Evolutionary conservation across 2,113 vertebrate species (phyloP).

Genomic region (Osmerus mordax): DNA sequence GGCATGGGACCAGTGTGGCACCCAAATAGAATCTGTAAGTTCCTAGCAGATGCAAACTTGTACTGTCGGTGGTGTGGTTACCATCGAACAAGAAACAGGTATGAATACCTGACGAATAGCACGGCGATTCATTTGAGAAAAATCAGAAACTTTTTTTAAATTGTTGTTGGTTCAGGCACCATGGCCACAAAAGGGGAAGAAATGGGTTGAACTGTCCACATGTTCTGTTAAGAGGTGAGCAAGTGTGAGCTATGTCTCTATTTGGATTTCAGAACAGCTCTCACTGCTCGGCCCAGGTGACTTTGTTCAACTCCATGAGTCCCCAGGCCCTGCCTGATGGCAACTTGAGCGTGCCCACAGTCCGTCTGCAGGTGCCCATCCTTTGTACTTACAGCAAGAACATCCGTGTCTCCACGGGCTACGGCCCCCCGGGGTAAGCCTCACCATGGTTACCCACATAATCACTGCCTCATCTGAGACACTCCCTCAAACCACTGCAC

Average conservation of each 20-base stretch:
- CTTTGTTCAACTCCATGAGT: conserved; percentile 63
- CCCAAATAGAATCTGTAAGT: conserved; percentile 71
- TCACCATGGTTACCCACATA: neutral
- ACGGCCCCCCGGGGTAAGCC: conserved; percentile 71
- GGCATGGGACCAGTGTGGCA: conserved; percentile 75
- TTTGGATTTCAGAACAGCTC: conserved; percentile 77
- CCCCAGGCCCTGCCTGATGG: conserved; percentile 18
- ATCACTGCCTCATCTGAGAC: neutral
- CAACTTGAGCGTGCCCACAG: conserved; percentile 48
- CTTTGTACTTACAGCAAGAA: conserved; percentile 76
- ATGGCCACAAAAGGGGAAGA: too few species aligned
- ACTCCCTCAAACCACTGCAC: neutral
- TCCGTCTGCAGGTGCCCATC: conserved; percentile 66
- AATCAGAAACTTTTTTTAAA: too few species aligned
- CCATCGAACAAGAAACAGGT: too few species aligned
- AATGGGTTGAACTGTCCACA: neutral
- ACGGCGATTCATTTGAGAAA: too few species aligned
- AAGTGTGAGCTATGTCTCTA: neutral
- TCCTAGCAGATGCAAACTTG: neutral
- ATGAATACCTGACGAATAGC: too few species aligned
- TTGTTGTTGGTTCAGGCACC: too few species aligned
- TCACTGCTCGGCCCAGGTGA: conserved; percentile 67
- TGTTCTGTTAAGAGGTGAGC: neutral
- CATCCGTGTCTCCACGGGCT: conserved; percentile 77
- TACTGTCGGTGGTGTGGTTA: neutral